Evolutionary conservation across 2,797 vertebrate genomes (phyloP).

Genomic region (Crotalus adamanteus): DNA sequence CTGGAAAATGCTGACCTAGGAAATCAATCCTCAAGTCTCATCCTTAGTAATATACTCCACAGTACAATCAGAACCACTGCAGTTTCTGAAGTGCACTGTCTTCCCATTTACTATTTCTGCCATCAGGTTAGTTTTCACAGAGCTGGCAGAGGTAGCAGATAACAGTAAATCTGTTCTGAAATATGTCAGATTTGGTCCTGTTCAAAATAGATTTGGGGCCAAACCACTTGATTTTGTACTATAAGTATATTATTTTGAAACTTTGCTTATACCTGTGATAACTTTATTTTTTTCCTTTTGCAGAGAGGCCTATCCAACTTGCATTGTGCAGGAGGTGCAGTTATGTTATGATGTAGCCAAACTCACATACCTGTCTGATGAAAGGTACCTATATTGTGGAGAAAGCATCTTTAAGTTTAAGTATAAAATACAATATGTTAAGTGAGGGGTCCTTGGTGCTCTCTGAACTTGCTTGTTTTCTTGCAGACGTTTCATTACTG

Average conservation of each 20-base stretch:
- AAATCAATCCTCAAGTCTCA: background rate
- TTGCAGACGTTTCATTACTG: too few relatives aligned
- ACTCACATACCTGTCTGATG: constrained; percentile 81
- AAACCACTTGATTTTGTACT: background rate
- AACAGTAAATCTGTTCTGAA: background rate
- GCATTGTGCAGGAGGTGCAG: constrained; percentile 80
- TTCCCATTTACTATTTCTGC: background rate
- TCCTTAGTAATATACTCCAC: background rate
- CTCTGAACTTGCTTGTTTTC: too few relatives aligned
- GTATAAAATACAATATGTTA: background rate
- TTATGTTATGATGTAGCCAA: constrained; percentile 85
- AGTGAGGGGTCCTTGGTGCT: too few relatives aligned
- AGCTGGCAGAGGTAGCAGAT: background rate
- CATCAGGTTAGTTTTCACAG: background rate
- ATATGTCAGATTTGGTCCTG: background rate
- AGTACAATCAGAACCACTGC: background rate
- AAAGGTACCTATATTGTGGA: constrained; percentile 73
- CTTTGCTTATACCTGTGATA: constrained; percentile 7
- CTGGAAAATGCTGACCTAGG: background rate
- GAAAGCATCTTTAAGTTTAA: background rate
- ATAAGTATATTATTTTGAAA: background rate
- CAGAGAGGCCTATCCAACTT: constrained; percentile 90
- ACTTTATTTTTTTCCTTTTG: background rate
- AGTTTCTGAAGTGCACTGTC: background rate
- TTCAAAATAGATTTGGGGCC: background rate